Evolutionary conservation across 2,888 invertebrate species (phyloP).

Genomic region (Rhagophthalmus giganteus): DNA sequence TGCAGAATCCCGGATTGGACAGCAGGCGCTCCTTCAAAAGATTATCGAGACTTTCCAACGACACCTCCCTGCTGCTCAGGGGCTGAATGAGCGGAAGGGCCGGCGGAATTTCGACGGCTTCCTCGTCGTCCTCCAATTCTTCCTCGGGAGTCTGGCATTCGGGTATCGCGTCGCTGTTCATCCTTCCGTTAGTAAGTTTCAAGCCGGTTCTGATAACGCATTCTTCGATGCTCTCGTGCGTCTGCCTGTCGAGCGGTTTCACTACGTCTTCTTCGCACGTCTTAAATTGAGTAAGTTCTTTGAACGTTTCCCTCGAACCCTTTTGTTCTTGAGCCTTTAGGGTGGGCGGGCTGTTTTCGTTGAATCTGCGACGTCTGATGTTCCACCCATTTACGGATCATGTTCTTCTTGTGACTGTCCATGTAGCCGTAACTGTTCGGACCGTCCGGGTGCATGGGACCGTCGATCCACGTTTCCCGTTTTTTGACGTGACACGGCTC

Average conservation of each 20-base stretch:
- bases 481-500: slow-evolving; percentile 77
- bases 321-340: slow-evolving; percentile 49
- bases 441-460: slow-evolving; percentile 74
- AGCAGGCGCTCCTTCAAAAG: slow-evolving; percentile 72
- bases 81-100: slow-evolving; percentile 79
- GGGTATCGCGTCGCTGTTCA: slow-evolving; percentile 43
- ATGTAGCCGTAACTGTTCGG: slow-evolving; percentile 79
- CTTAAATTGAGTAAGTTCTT: slow-evolving; percentile 67
- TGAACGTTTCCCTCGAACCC: slow-evolving; percentile 56
- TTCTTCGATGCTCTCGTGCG: slow-evolving; percentile 63
- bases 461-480: slow-evolving; percentile 94
- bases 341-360: slow-evolving; percentile 62
- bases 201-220: slow-evolving; percentile 65
- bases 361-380: slow-evolving; percentile 85
- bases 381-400: slow-evolving; percentile 93
- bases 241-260: slow-evolving; percentile 58
- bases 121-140: slow-evolving; percentile 78
- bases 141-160: slow-evolving; percentile 50
- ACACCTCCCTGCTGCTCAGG: slow-evolving; percentile 78
- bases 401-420: slow-evolving; percentile 90
- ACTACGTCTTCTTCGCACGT: slow-evolving; percentile 59
- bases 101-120: slow-evolving; percentile 78
- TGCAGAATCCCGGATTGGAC: slow-evolving; percentile 42
- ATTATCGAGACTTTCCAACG: slow-evolving; percentile 79
- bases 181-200: slow-evolving; percentile 50